These are phyloP conservation scores for Eidolon helvum DNA, from an alignment of 2,113 vertebrate genomes.

Conservation along the genomic window DNA sequence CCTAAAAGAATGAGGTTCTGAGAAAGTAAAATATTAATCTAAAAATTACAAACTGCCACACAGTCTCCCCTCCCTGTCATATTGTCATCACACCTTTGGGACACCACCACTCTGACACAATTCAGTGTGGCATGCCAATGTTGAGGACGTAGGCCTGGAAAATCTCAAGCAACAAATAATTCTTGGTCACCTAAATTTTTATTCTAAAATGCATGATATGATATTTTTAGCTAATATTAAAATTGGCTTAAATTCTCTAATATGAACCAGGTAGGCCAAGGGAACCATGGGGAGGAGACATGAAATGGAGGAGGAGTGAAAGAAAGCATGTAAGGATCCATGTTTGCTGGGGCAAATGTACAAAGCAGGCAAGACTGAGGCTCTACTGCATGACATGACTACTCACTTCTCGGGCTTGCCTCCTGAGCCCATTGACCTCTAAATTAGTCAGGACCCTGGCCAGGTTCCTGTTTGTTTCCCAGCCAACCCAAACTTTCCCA, in stretches of 20 bases:
- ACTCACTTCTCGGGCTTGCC: neutral
- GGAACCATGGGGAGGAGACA: accelerated
- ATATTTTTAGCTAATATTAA: neutral
- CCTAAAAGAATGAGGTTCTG: neutral
- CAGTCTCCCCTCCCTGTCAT: accelerated
- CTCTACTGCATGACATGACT: accelerated
- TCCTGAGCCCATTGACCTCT: neutral
- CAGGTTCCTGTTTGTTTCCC: neutral
- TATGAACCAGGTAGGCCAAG: neutral
- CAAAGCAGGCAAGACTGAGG: neutral
- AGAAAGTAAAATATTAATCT: neutral
- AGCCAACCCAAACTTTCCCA: too few species aligned
- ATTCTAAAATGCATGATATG: neutral
- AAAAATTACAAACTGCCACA: neutral
- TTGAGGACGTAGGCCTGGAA: neutral
- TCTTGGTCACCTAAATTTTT: neutral
- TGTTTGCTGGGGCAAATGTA: neutral
- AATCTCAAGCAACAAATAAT: neutral
- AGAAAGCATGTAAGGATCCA: neutral
- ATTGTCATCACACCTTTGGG: accelerated
- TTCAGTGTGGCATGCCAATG: accelerated
- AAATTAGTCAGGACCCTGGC: too few species aligned
- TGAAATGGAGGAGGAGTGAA: neutral
- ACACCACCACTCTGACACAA: neutral
- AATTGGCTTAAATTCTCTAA: neutral